Conservation (phyloP, 2,797 vertebrate species). For the Anguilla marmorata region DNA sequence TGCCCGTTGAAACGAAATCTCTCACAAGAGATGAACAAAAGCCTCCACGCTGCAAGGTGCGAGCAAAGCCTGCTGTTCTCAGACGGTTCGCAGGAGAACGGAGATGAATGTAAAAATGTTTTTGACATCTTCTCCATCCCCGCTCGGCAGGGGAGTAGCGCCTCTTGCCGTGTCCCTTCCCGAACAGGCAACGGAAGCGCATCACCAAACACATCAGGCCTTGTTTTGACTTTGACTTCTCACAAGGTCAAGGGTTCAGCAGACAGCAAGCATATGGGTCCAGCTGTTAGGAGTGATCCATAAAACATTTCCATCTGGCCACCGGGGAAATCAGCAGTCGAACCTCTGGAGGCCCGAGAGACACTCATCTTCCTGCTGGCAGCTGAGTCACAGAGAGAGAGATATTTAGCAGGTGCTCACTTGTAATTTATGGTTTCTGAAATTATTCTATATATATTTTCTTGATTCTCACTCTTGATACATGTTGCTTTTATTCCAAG, state of each 20-base stretch:
- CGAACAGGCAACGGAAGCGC: conserved; percentile 21
- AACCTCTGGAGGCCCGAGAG: conserved; percentile 48
- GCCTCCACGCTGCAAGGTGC: conserved; percentile 37
- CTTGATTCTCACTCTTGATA: conserved; percentile 16
- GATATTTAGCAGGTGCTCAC: conserved; percentile 41
- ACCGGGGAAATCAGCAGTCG: conserved; percentile 64
- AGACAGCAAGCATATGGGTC: conserved; percentile 40
- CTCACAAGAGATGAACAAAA: conserved; percentile 3
- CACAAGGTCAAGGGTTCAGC: conserved; percentile 40
- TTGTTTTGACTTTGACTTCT: conserved; percentile 36
- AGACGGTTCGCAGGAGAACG: conserved; percentile 23
- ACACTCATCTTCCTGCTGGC: conserved; percentile 52
- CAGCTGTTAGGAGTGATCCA: conserved; percentile 48
- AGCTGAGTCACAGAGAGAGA: conserved; percentile 34
- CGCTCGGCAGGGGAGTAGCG: conserved; percentile 11
- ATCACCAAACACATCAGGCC: conserved; percentile 16
- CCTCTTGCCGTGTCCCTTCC: conserved; percentile 17
- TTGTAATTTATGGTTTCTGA: conserved; percentile 19
- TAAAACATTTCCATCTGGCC: conserved; percentile 50
- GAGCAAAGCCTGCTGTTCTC: conserved; percentile 27
- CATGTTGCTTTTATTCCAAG: neutral
- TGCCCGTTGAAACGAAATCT: conserved; percentile 23
- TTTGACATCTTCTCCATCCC: conserved; percentile 24
- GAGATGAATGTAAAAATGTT: conserved; percentile 25
- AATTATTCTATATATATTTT: neutral